These are phyloP conservation scores for Ceramica pisi DNA, from an alignment of 2,888 invertebrate genomes.

Conservation along the genomic window DNA sequence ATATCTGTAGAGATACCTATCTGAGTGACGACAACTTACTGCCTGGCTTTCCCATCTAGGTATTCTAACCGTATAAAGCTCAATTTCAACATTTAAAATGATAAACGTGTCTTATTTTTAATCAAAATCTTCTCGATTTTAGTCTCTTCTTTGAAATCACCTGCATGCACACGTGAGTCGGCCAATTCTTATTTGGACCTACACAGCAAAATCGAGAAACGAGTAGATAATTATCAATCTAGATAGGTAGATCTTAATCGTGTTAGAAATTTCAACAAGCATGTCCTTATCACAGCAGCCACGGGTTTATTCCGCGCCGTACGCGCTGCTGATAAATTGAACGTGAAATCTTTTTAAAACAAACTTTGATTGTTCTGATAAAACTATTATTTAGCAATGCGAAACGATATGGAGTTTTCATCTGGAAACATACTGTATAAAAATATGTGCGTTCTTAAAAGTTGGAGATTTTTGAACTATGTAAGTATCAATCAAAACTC, in stretches of 20 bases:
- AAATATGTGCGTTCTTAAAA: too few species aligned
- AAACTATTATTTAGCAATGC: constrained; percentile 28
- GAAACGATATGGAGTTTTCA: not conserved
- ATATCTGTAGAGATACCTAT: not conserved
- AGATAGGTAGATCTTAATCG: constrained; percentile 30
- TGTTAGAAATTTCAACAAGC: constrained; percentile 16
- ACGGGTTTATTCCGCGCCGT: constrained; percentile 13
- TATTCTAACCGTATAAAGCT: not conserved
- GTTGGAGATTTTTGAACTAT: too few species aligned
- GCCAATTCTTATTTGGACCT: constrained; percentile 13
- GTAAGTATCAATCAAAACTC: too few species aligned
- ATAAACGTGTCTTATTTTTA: not conserved
- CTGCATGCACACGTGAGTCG: constrained; percentile 14
- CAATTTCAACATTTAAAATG: not conserved
- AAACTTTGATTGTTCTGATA: constrained; percentile 23
- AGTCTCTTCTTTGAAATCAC: not conserved
- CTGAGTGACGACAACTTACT: not conserved
- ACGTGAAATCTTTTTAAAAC: constrained; percentile 39
- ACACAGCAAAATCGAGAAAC: constrained; percentile 6
- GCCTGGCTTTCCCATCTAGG: not conserved
- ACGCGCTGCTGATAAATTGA: constrained; percentile 38
- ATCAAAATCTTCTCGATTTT: not conserved
- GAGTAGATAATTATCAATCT: not conserved
- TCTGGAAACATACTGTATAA: not conserved
- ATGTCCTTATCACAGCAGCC: constrained; percentile 15